Evolutionary conservation across 2,113 vertebrate species (phyloP).

Genomic region (Noturus placidus): DNA sequence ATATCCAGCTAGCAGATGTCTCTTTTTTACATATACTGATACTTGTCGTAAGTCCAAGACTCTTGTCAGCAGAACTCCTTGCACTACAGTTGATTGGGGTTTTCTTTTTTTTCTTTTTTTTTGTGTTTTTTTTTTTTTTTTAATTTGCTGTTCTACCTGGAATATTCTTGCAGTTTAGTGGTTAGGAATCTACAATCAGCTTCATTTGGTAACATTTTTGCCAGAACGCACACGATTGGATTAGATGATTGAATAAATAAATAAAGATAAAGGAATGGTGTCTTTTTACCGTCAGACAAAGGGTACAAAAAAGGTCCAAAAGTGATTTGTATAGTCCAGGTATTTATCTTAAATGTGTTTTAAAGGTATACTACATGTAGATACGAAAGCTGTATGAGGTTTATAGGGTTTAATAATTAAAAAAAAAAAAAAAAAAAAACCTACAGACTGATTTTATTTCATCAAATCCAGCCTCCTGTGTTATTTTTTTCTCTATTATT

Average conservation of each 20-base stretch:
- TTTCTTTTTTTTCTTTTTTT: neutral
- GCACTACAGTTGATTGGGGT: neutral
- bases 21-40: neutral
- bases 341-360: neutral
- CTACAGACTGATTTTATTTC: neutral
- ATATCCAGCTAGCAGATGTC: neutral
- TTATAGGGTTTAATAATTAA: neutral
- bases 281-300: neutral
- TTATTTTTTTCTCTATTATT: neutral
- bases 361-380: neutral
- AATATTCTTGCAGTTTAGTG: neutral
- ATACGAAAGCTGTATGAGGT: neutral
- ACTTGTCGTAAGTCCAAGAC: constrained; percentile 27
- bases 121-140: neutral
- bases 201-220: constrained; percentile 6
- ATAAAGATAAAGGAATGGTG: neutral
- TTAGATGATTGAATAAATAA: neutral
- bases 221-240: neutral
- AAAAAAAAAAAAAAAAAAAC: neutral
- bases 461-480: neutral
- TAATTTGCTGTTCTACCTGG: constrained; percentile 8
- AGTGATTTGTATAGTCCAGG: no score
- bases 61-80: constrained; percentile 30
- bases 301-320: neutral
- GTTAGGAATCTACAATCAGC: neutral